Percentiles rank a stretch among this genome's conserved stretches.
phyloP scores from a whole-genome alignment of 2,888 invertebrate genomes.

The Harpalus rufipes region DNA sequence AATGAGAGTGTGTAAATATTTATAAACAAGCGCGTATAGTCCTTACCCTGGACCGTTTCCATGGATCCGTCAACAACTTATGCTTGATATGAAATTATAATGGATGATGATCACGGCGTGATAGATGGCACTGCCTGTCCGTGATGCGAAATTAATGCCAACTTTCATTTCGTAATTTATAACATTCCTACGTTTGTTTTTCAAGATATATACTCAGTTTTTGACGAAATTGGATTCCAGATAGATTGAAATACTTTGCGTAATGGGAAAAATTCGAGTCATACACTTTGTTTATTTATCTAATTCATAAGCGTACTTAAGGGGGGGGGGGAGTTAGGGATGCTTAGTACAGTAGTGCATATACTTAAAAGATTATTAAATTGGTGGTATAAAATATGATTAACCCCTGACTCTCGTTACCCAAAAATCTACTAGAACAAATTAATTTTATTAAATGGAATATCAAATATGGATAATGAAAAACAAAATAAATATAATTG shows the following conservation, averaged over 20 bases:
- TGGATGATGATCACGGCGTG: conserved; percentile 53
- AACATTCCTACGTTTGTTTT: conserved; percentile 50
- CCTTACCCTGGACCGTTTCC: conserved; percentile 17
- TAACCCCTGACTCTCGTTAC: too few relatives aligned
- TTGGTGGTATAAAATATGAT: too few relatives aligned
- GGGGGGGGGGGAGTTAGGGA: too few relatives aligned
- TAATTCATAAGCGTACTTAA: too few relatives aligned
- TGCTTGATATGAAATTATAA: conserved; percentile 59
- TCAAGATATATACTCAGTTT: conserved; percentile 6
- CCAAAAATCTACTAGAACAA: background rate
- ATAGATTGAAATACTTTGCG: too few relatives aligned
- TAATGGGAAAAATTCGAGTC: too few relatives aligned
- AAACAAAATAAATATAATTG: conserved; percentile 1
- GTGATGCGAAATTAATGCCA: conserved; percentile 58
- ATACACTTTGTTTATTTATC: too few relatives aligned
- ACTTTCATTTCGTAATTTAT: conserved; percentile 55
- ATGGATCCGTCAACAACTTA: conserved; percentile 55
- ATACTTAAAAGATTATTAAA: too few relatives aligned
- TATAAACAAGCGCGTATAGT: conserved; percentile 24
- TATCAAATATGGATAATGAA: background rate
- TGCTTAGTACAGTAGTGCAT: too few relatives aligned
- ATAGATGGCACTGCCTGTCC: conserved; percentile 57
- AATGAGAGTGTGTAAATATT: conserved; percentile 50
- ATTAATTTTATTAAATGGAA: background rate
- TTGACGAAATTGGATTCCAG: background rate